Percentiles rank a stretch among this genome's conserved stretches.
These are phyloP conservation scores for Cottus gobio DNA, from an alignment of 2,113 vertebrate genomes.

Conservation along the genomic window DNA sequence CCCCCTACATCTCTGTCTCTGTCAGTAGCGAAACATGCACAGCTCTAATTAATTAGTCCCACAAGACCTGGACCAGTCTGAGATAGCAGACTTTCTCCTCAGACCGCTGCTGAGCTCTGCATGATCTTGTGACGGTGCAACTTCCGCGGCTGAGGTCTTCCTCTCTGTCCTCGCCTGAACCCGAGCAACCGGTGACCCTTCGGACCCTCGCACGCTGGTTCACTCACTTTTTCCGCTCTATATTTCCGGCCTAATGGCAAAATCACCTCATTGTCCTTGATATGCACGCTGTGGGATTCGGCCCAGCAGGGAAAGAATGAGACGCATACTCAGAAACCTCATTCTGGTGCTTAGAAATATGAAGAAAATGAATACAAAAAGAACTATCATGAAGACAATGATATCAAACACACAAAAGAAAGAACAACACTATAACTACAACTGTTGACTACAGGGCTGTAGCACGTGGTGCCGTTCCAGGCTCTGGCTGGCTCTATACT, in stretches of 20 bases:
- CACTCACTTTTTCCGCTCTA: not conserved
- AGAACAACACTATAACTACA: too few species aligned
- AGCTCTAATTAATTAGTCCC: conserved; percentile 70
- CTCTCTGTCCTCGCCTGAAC: not conserved
- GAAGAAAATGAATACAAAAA: too few species aligned
- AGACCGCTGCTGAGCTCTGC: conserved; percentile 32
- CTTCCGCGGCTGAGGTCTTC: conserved; percentile 2
- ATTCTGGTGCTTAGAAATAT: not conserved
- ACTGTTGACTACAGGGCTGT: too few species aligned
- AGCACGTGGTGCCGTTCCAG: too few species aligned
- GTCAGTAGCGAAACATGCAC: conserved; percentile 33
- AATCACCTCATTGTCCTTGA: too few species aligned
- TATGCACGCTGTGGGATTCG: too few species aligned
- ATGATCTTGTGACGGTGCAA: conserved; percentile 6
- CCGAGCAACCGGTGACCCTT: not conserved
- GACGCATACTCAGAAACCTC: not conserved
- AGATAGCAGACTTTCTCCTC: conserved; percentile 42
- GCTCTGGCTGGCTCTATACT: too few species aligned
- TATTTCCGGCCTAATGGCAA: not conserved
- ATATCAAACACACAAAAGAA: too few species aligned
- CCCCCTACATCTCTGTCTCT: conserved; percentile 14
- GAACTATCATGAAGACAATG: too few species aligned
- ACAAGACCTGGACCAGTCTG: conserved; percentile 48
- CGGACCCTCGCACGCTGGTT: not conserved
- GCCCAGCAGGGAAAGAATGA: too few species aligned